phyloP scores from a whole-genome alignment of 2,888 invertebrate species.

The Lamellibrachia columna region DNA sequence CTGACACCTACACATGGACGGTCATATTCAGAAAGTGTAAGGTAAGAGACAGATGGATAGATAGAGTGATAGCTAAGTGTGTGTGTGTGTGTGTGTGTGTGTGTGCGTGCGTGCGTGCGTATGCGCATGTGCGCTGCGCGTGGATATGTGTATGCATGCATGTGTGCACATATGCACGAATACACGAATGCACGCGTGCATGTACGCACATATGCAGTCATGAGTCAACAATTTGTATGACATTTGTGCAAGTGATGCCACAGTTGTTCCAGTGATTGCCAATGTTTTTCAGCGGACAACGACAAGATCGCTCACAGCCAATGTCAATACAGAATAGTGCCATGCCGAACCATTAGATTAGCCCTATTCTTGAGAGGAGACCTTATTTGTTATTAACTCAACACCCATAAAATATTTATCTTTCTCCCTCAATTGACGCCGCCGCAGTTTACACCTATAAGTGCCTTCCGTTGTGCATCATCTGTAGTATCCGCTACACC shows the following conservation, averaged over 20 bases:
- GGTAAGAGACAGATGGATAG: not conserved
- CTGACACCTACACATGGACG: not conserved
- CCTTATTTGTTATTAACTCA: not conserved
- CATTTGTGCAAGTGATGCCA: no score
- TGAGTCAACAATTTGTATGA: no score
- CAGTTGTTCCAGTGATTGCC: not conserved
- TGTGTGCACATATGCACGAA: not conserved
- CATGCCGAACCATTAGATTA: not conserved
- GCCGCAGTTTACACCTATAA: not conserved
- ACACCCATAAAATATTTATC: not conserved
- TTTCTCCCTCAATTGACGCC: not conserved
- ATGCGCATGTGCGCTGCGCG: no score
- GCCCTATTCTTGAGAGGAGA: not conserved
- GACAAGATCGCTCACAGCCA: not conserved
- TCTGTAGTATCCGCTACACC: not conserved
- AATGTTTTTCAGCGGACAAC: not conserved
- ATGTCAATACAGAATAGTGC: not conserved
- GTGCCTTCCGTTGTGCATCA: not conserved
- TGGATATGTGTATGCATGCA: not conserved
- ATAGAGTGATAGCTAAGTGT: not conserved
- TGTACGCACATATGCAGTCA: no score
- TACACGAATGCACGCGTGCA: not conserved
- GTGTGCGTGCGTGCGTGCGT: no score
- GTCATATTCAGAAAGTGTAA: not conserved
- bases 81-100: no score